Evolutionary conservation across 2,113 vertebrate species (phyloP).

Genomic region (Oryzias javanicus): DNA sequence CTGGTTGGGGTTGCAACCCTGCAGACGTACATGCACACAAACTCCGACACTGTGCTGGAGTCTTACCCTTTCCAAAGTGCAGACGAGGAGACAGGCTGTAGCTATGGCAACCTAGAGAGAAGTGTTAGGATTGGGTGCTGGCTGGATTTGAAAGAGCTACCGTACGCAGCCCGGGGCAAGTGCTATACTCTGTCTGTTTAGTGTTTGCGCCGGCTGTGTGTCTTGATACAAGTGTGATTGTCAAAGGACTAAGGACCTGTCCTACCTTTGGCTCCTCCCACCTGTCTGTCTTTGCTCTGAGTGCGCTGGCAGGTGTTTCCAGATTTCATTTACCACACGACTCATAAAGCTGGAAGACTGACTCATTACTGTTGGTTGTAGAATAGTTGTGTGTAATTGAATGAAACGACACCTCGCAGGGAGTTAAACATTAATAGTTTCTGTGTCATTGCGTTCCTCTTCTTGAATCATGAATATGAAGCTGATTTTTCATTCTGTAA

Average conservation of each 20-base stretch:
- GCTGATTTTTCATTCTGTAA: too few species aligned
- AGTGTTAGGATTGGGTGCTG: conserved; percentile 62
- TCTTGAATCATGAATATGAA: too few species aligned
- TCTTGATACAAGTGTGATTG: conserved; percentile 35
- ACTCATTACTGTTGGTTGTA: conserved; percentile 13
- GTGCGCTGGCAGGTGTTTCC: background rate
- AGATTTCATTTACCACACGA: background rate
- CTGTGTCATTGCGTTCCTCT: too few species aligned
- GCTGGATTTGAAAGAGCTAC: conserved; percentile 63
- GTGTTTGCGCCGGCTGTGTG: conserved; percentile 24
- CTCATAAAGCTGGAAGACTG: background rate
- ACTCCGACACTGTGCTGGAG: conserved; percentile 33
- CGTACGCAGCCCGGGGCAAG: conserved; percentile 50
- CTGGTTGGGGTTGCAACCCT: conserved; percentile 37
- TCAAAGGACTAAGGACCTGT: conserved; percentile 18
- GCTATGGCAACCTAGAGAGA: conserved; percentile 71
- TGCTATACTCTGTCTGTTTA: conserved; percentile 41
- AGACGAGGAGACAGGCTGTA: conserved; percentile 65
- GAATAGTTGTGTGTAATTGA: conserved; percentile 42
- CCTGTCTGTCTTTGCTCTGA: conserved; percentile 20
- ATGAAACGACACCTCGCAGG: conserved; percentile 38
- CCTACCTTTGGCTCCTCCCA: conserved; percentile 8
- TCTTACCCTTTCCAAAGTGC: conserved; percentile 64
- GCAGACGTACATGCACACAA: conserved; percentile 17
- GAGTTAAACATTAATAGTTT: too few species aligned